Conservation (phyloP, 2,888 invertebrate genomes). For the Mantis religiosa region DNA sequence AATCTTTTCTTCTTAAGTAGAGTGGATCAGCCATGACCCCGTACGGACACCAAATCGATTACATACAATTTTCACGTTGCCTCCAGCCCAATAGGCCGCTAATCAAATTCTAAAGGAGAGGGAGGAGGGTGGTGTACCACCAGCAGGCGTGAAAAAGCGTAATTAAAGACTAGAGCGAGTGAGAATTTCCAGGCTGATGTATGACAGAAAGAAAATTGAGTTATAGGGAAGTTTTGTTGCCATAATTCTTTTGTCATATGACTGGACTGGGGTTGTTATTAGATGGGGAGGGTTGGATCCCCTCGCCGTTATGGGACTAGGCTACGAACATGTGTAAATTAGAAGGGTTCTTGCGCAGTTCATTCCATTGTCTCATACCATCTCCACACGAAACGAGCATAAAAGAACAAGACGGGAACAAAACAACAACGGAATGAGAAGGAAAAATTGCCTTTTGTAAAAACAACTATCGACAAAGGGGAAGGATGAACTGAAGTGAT, state of each 20-base stretch:
- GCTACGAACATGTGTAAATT: background rate
- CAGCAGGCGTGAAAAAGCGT: background rate
- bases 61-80: background rate
- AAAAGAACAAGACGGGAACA: background rate
- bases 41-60: background rate
- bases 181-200: background rate
- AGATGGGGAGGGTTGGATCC: background rate
- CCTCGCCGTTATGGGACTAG: background rate
- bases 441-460: no score
- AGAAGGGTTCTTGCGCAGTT: background rate
- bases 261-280: slow-evolving; percentile 10
- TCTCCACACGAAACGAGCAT: background rate
- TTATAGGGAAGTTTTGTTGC: slow-evolving; percentile 17
- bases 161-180: background rate
- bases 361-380: background rate
- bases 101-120: slow-evolving; percentile 4
- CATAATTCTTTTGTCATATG: slow-evolving; percentile 11
- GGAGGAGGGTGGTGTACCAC: background rate
- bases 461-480: background rate
- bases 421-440: background rate
- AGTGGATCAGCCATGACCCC: no score
- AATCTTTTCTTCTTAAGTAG: no score
- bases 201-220: background rate
- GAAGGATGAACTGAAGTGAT: background rate
- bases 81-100: background rate